Conservation (phyloP, 2,888 invertebrate species). For the Orthosia gothica region DNA sequence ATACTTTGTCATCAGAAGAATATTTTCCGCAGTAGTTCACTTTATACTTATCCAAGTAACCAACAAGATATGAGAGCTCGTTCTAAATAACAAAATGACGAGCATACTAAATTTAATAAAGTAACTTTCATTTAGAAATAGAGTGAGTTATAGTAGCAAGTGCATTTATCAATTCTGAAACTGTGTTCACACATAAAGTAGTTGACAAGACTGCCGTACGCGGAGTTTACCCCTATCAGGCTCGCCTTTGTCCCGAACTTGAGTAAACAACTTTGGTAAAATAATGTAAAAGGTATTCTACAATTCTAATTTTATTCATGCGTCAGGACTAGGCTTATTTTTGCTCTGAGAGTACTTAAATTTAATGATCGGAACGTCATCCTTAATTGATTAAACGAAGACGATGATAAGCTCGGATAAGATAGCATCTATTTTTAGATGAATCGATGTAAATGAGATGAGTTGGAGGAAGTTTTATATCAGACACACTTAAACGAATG, state of each 20-base stretch:
- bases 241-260: constrained; percentile 49
- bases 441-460: constrained; percentile 41
- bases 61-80: no score
- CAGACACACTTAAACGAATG: constrained; percentile 7
- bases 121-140: constrained; percentile 47
- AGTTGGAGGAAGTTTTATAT: constrained; percentile 22
- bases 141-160: constrained; percentile 44
- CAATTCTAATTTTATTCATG: constrained; percentile 43
- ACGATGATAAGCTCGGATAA: constrained; percentile 19
- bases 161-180: constrained; percentile 59
- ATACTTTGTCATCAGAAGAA: not conserved
- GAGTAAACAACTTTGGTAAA: constrained; percentile 52
- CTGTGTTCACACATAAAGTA: constrained; percentile 53
- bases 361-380: constrained; percentile 48
- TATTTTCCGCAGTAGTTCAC: not conserved
- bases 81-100: constrained; percentile 18
- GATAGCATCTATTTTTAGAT: constrained; percentile 42
- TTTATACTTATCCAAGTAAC: no score
- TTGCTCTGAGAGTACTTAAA: constrained; percentile 30
- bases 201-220: constrained; percentile 58
- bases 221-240: constrained; percentile 56
- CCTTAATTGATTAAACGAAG: constrained; percentile 52
- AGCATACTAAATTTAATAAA: constrained; percentile 19
- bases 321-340: constrained; percentile 34
- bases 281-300: constrained; percentile 45